A percentile compares a stretch with the other conserved stretches of the same genome.
phyloP scores from a whole-genome alignment of 2,888 invertebrate genomes.

The Metopia argyrocephala region DNA sequence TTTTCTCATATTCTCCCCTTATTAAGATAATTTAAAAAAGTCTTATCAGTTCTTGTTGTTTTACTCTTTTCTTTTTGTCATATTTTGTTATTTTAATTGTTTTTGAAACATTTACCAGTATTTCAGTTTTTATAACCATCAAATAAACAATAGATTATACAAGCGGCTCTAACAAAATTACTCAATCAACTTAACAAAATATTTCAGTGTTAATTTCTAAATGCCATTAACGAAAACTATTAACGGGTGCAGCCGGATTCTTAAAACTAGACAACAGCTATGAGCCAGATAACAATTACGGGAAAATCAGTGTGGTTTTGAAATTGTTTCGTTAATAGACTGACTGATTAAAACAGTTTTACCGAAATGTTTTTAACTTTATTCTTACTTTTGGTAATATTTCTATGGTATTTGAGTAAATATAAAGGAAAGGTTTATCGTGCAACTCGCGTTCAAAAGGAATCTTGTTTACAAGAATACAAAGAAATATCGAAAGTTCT shows the following conservation, averaged over 20 bases:
- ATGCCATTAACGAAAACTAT: not conserved
- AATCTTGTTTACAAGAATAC: constrained; percentile 18
- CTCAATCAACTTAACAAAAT: constrained; percentile 31
- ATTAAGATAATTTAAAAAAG: constrained; percentile 48
- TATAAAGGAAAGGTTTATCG: constrained; percentile 9
- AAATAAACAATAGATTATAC: constrained; percentile 46
- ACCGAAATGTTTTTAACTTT: constrained; percentile 40
- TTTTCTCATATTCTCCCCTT: not conserved
- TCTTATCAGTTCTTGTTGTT: constrained; percentile 41
- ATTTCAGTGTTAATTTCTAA: constrained; percentile 9
- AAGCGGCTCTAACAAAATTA: not conserved
- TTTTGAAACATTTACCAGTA: constrained; percentile 16
- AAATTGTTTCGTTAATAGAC: not conserved
- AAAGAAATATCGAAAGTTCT: constrained; percentile 49
- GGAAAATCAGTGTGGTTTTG: not conserved
- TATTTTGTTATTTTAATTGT: constrained; percentile 32
- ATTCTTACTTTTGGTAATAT: constrained; percentile 14
- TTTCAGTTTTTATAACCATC: constrained; percentile 18
- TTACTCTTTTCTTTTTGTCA: not conserved
- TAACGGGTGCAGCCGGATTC: not conserved
- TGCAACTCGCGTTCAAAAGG: not conserved
- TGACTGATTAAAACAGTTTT: not conserved
- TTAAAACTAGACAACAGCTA: not conserved
- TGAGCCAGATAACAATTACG: not conserved
- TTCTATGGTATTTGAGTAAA: constrained; percentile 45